Evolutionary conservation across 2,797 vertebrate genomes (phyloP).

Genomic region (Peromyscus nudipes): DNA sequence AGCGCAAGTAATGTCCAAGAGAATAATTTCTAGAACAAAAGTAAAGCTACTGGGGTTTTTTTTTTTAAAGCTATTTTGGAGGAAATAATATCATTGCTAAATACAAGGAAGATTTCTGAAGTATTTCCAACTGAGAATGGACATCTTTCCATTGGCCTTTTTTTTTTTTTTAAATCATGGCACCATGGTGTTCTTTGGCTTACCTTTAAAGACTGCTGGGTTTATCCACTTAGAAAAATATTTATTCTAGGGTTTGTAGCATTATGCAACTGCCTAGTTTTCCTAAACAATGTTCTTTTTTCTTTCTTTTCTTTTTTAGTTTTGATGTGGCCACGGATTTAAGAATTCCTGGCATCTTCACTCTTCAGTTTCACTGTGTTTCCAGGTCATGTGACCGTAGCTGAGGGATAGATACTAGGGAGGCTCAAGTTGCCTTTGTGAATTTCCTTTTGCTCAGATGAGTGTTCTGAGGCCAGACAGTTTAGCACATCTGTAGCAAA

Average conservation of each 20-base stretch:
- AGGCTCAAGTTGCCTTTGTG: slow-evolving; percentile 62
- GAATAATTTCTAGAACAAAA: slow-evolving; percentile 53
- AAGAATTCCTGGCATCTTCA: slow-evolving; percentile 73
- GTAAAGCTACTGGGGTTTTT: not conserved
- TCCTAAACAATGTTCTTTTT: slow-evolving; percentile 81
- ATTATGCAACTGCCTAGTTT: slow-evolving; percentile 80
- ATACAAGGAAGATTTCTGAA: slow-evolving; percentile 63
- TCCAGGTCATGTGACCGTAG: slow-evolving; percentile 70
- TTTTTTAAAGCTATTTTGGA: slow-evolving; percentile 7
- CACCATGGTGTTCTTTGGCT: slow-evolving; percentile 74
- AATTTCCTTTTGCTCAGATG: slow-evolving; percentile 69
- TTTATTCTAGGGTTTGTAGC: slow-evolving; percentile 77
- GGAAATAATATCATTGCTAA: slow-evolving; percentile 61
- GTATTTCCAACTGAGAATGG: slow-evolving; percentile 69
- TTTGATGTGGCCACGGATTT: slow-evolving; percentile 73
- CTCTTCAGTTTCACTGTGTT: slow-evolving; percentile 58
- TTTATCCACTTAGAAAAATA: slow-evolving; percentile 81
- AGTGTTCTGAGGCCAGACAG: slow-evolving; percentile 62
- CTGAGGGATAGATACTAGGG: not conserved
- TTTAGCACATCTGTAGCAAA: slow-evolving; percentile 82
- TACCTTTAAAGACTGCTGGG: slow-evolving; percentile 68
- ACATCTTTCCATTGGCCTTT: slow-evolving; percentile 68
- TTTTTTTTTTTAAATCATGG: slow-evolving; percentile 54
- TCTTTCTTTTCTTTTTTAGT: slow-evolving; percentile 70
- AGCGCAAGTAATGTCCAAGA: slow-evolving; percentile 49